Evolutionary conservation across 2,797 vertebrate species (phyloP), one percentile per base, ranked within the genome.

Genomic region (Gastrophryne carolinensis): DNA sequence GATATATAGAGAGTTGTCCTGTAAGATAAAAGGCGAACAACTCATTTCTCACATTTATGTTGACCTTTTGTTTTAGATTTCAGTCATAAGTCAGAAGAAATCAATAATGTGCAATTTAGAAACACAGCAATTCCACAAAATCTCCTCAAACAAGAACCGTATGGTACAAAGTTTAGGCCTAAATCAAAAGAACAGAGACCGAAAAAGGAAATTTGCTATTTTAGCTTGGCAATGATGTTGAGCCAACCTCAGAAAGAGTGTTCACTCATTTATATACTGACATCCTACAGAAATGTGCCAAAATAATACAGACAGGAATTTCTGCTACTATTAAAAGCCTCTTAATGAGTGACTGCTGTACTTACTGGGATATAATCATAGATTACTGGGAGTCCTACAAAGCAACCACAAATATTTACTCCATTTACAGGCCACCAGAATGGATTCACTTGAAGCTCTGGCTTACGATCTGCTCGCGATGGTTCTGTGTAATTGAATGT

Each of bases 381-480:
- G 39, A 17, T 89, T 86, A 86, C 80, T 86, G 82, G 81, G 82
- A 80, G 80, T 58, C 78, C 86, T 29, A 80, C 81, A 50, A 56
- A 26, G n/a, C 75, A 75, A 73, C 81, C 86, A 80, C 82, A 87
- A 85, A 83, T 89, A 83, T 89, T 89, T 87, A 84, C 76, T 82
- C 83, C 71, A 81, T 56, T 10, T 13, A 70, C 68, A 82, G 67
- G 79, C 81, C 72, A 80, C 79, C 82, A 74, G 83, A 79, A 72
- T 13, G 83, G 86, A 83, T 78, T 7, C 15, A 81, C 65, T 70
- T 27, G 35, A 83, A 66, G n/a, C n/a, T n/a, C n/a, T n/a, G n/a
- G n/a, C n/a, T n/a, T n/a, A n/a, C n/a, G n/a, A n/a, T n/a, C n/a
- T n/a, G 15, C 5, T 21, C 49, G 5, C 17, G 21, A 72, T 2